phyloP scores from a whole-genome alignment of 2,888 invertebrate genomes.

The Aquatica leii region DNA sequence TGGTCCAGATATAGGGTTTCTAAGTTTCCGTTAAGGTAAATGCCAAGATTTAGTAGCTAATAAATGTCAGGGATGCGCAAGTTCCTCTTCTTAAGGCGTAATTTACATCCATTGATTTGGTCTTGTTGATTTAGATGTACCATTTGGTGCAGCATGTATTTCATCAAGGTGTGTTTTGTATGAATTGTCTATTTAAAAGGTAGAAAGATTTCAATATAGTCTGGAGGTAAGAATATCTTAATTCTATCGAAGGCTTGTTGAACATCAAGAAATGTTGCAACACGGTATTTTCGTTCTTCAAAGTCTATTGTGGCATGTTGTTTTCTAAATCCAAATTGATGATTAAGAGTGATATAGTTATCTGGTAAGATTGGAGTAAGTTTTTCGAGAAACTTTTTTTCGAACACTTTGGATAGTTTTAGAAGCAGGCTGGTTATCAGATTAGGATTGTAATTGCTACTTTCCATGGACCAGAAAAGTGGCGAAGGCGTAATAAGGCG shows the following conservation, averaged over 20 bases:
- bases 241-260: background rate
- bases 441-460: background rate
- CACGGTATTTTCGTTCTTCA: background rate
- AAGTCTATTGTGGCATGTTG: background rate
- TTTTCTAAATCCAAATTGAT: too few relatives aligned
- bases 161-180: slow-evolving; percentile 9
- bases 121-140: slow-evolving; percentile 2
- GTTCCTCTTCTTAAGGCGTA: slow-evolving; percentile 10
- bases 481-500: slow-evolving; percentile 35
- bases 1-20: slow-evolving; percentile 18
- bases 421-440: too few relatives aligned
- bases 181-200: background rate
- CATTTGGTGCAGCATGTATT: slow-evolving; percentile 4
- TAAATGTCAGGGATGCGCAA: slow-evolving; percentile 13
- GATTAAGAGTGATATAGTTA: too few relatives aligned
- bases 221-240: background rate
- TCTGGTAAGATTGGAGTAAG: too few relatives aligned
- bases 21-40: slow-evolving; percentile 10
- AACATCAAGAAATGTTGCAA: background rate
- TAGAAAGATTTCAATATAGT: background rate
- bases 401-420: background rate
- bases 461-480: slow-evolving; percentile 31
- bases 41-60: slow-evolving; percentile 12
- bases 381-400: too few relatives aligned
- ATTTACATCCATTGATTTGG: slow-evolving; percentile 32